Base-by-base conservation (phyloP, 1,140 invertebrate species). In the Amphibalanus amphitrite region DNA sequence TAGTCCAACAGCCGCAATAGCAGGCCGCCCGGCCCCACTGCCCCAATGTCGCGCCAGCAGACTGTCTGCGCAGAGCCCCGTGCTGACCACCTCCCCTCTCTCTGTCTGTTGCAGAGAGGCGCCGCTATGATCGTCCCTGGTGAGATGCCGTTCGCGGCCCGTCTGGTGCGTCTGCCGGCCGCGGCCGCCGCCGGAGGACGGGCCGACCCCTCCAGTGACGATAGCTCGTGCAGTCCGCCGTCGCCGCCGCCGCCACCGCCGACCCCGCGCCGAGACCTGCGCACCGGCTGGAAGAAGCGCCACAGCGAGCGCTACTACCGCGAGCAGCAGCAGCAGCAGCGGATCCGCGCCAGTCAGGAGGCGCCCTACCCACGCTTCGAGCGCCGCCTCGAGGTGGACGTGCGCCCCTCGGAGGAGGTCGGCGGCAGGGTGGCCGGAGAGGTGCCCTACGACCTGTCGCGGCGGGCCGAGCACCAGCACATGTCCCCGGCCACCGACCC, bases 271-370 rank as follows among this genome's bases (percentile, higher is more conserved):
- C 47, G 47, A 6, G 47, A 59, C 47, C 47, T 59, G 47, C 47
- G 47, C 47, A 59, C 47, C 17, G 47, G 13, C 13, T 59, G 47
- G 47, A 59, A 59, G 47, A 59, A 59, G 47, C 6, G 47, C 10
- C 47, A 59, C 47, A 59, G 20, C 17, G 47, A 59, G 47, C 47
- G 47, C 47, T 59, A 59, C 47, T 20, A 23, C 13, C 47, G 47
- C 47, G 47, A 59, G 47, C 47, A 59, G 47, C 47, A 59, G 47
- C n/a, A n/a, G n/a, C 47, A 59, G 47, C 47, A 59, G 47, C 47
- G 47, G 47, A 23, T 59, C 10, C 47, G 47, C 47, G 47, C 47
- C 47, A 59, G 47, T 20, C 47, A 59, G 47, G 47, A 59, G 47
- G 20, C 47, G 47, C 47, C 47, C 13, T 59, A 59, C 47, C 47